Conservation (phyloP, 2,888 invertebrate genomes). For the Philaethria dido region DNA sequence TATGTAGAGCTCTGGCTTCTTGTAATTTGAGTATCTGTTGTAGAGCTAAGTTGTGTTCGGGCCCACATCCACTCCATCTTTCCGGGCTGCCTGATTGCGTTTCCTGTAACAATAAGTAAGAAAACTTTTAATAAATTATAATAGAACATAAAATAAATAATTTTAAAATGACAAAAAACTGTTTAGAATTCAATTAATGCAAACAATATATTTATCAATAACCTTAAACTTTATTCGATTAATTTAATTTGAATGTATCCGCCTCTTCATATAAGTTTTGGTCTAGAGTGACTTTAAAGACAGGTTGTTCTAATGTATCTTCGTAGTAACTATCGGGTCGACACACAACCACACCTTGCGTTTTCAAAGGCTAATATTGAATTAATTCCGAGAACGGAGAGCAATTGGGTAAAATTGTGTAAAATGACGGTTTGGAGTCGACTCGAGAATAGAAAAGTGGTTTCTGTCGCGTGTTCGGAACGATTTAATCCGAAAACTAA, state of each 20-base stretch:
- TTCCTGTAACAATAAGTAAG: slow-evolving; percentile 86
- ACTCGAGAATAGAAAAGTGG: slow-evolving; percentile 82
- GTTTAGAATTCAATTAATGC: slow-evolving; percentile 20
- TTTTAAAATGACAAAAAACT: background rate
- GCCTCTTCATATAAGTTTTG: slow-evolving; percentile 67
- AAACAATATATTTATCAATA: slow-evolving; percentile 36
- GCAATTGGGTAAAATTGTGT: slow-evolving; percentile 83
- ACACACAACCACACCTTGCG: slow-evolving; percentile 81
- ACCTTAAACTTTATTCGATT: slow-evolving; percentile 38
- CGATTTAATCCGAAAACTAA: slow-evolving; percentile 82
- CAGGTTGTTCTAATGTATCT: slow-evolving; percentile 74
- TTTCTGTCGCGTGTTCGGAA: slow-evolving; percentile 81
- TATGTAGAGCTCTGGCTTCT: slow-evolving; percentile 90
- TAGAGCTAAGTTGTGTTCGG: slow-evolving; percentile 95
- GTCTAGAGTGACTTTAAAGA: slow-evolving; percentile 72
- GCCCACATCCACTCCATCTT: slow-evolving; percentile 94
- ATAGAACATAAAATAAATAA: background rate
- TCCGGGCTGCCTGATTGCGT: slow-evolving; percentile 92
- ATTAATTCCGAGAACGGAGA: slow-evolving; percentile 82
- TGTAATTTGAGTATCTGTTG: slow-evolving; percentile 96
- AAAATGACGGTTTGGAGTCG: slow-evolving; percentile 80
- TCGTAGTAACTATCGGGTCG: slow-evolving; percentile 75
- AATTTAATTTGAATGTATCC: slow-evolving; percentile 58
- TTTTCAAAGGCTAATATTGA: slow-evolving; percentile 83
- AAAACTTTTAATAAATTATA: background rate